These are phyloP conservation scores for Halesus radiatus DNA, from an alignment of 1,140 invertebrate genomes.

Conservation along the genomic window DNA sequence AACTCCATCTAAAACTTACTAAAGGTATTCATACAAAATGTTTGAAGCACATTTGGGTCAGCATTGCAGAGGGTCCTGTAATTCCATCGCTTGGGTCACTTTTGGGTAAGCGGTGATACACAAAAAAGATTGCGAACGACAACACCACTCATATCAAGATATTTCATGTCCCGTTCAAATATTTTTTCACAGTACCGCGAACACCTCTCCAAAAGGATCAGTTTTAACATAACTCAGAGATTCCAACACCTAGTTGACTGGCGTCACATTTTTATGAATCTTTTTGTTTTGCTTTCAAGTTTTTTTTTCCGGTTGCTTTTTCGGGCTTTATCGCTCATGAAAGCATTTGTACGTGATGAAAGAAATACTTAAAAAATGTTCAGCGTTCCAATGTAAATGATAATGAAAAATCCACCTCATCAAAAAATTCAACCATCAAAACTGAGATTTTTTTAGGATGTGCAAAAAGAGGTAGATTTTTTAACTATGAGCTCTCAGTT, in stretches of 20 bases:
- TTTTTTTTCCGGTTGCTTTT: background rate
- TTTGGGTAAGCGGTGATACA: slow-evolving; percentile 44
- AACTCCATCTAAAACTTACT: no score
- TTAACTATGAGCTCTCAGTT: background rate
- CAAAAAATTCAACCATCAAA: background rate
- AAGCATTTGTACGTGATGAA: slow-evolving; percentile 22
- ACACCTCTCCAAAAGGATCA: background rate
- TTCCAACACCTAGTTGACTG: no score
- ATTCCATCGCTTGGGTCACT: slow-evolving; percentile 39
- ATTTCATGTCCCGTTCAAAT: background rate
- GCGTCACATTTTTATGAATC: no score
- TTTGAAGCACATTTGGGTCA: no score
- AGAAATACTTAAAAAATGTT: slow-evolving; percentile 13
- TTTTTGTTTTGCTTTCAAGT: background rate
- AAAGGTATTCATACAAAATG: no score
- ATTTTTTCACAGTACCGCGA: background rate
- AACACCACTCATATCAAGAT: slow-evolving; percentile 27
- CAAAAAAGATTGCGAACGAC: slow-evolving; percentile 42
- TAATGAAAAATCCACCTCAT: background rate
- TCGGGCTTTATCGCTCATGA: background rate
- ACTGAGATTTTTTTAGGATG: no score
- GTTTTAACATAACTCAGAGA: no score
- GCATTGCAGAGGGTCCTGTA: background rate
- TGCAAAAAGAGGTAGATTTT: no score
- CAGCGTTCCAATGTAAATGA: background rate